phyloP scores from a whole-genome alignment of 2,113 vertebrate genomes.

The Scortum barcoo region DNA sequence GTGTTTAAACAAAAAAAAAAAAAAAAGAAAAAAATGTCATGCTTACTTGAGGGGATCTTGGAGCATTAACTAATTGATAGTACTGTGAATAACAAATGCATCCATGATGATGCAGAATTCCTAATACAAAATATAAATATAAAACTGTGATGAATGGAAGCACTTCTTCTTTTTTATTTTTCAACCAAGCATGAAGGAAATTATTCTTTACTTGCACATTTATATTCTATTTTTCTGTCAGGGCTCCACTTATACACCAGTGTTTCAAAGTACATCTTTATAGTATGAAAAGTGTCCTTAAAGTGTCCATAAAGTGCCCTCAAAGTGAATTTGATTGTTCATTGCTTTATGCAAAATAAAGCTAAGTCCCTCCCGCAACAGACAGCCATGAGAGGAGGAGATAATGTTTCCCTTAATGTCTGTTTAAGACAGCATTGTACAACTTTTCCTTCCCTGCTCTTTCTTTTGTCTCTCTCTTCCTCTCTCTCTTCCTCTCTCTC shows the following conservation, averaged over 20 bases:
- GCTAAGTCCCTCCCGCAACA: not conserved
- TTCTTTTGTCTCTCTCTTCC: constrained; percentile 11
- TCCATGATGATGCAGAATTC: not conserved
- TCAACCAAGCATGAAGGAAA: not conserved
- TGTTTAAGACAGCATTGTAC: constrained; percentile 17
- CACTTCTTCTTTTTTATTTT: not conserved
- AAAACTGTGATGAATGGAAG: not conserved
- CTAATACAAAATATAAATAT: not conserved
- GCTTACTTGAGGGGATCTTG: not conserved
- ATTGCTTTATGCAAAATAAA: constrained; percentile 8
- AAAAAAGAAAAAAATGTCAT: constrained; percentile 3
- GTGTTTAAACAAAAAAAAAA: constrained; percentile 18
- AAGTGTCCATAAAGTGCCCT: not conserved
- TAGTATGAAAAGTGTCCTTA: not conserved
- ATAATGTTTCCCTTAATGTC: not conserved
- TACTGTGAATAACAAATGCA: not conserved
- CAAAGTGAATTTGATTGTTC: not conserved
- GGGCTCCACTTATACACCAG: not conserved
- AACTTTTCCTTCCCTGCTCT: not conserved
- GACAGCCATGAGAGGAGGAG: not conserved
- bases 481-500: constrained; percentile 39
- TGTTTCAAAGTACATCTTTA: not conserved
- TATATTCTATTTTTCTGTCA: not conserved
- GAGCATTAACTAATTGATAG: not conserved
- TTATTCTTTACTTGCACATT: not conserved